Evolutionary conservation across 2,113 vertebrate genomes (phyloP).

Genomic region (Octodon degus): DNA sequence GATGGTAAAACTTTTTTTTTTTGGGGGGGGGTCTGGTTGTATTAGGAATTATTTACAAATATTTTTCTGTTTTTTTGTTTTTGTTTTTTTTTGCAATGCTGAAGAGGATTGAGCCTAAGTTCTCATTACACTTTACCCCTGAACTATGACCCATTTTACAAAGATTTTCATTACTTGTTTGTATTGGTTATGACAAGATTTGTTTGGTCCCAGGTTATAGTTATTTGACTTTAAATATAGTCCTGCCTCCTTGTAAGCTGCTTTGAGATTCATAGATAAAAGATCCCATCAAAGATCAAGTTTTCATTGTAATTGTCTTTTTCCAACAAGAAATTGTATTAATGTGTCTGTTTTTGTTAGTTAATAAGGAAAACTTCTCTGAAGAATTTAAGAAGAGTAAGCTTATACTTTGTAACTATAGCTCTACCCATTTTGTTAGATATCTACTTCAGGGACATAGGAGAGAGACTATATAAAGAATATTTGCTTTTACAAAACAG

Average conservation of each 20-base stretch:
- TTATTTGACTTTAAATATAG: neutral
- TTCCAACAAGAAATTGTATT: neutral
- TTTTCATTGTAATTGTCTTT: conserved; percentile 7
- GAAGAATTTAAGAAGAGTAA: conserved; percentile 6
- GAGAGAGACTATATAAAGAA: neutral
- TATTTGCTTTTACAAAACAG: neutral
- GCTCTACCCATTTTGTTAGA: neutral
- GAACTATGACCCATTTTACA: neutral
- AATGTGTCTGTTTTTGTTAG: neutral
- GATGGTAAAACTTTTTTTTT: neutral
- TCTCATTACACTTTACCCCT: neutral
- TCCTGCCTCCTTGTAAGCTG: conserved; percentile 38
- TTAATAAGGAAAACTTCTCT: conserved; percentile 35
- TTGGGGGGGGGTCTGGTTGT: neutral
- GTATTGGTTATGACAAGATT: conserved; percentile 17
- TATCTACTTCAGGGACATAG: neutral
- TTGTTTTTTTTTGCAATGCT: neutral
- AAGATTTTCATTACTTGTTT: conserved; percentile 32
- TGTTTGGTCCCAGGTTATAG: neutral
- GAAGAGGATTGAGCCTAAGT: neutral
- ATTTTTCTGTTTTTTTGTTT: neutral
- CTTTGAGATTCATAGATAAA: neutral
- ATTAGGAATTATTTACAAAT: neutral
- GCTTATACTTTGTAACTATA: neutral
- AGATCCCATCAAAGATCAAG: neutral